Conservation (phyloP, 2,113 vertebrate species). For the Chitala chitala region DNA sequence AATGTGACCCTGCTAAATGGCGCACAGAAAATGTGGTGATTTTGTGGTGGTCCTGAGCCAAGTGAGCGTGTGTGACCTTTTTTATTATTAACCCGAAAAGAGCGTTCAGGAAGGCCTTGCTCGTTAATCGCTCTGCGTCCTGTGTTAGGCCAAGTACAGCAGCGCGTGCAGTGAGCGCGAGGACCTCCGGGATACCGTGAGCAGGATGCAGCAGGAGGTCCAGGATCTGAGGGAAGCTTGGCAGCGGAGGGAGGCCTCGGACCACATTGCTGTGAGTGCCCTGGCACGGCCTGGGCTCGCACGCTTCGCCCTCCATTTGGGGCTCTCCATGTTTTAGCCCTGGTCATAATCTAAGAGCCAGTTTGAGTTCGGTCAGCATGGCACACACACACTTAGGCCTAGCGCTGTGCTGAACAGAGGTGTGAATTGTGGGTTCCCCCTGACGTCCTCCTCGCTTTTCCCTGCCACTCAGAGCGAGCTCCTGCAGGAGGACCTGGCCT, state of each 20-base stretch:
- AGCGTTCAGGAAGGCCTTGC: too few species aligned
- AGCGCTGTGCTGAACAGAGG: not conserved
- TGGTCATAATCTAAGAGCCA: too few species aligned
- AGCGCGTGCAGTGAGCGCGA: constrained; percentile 68
- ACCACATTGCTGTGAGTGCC: constrained; percentile 75
- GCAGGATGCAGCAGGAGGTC: constrained; percentile 65
- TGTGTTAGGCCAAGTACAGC: constrained; percentile 74
- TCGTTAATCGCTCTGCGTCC: not conserved
- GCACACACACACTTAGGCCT: too few species aligned
- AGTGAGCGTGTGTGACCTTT: too few species aligned
- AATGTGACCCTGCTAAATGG: too few species aligned
- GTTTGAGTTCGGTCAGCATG: too few species aligned
- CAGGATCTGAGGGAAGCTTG: constrained; percentile 69
- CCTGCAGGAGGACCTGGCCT: constrained; percentile 78
- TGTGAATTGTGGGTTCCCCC: not conserved
- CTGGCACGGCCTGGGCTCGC: not conserved
- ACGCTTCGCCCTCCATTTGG: not conserved
- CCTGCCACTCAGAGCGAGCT: constrained; percentile 70
- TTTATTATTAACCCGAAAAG: too few species aligned
- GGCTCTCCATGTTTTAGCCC: too few species aligned
- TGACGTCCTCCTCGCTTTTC: not conserved
- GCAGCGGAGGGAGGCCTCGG: constrained; percentile 66
- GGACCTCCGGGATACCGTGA: constrained; percentile 56
- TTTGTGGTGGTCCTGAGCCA: too few species aligned
- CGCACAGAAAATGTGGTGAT: too few species aligned